Conservation (phyloP, 1,140 invertebrate genomes). For the Himalopsyche phryganea region DNA sequence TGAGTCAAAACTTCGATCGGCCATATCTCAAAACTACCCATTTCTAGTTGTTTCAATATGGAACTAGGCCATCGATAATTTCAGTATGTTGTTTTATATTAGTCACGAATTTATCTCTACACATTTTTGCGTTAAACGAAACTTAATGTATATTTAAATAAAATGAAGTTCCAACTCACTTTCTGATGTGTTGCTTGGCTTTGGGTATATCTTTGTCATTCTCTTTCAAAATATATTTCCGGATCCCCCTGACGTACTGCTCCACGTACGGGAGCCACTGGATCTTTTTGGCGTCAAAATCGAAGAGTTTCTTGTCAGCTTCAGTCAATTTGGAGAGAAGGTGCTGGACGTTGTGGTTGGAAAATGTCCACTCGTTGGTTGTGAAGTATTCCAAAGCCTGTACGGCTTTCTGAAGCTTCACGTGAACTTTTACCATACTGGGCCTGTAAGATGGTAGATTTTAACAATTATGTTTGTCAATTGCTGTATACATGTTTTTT, state of each 20-base stretch:
- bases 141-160: too few species aligned
- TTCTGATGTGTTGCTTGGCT: constrained; percentile 40
- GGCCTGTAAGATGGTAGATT: constrained; percentile 35
- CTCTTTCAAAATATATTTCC: constrained; percentile 50
- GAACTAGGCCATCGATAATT: too few species aligned
- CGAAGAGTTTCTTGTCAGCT: constrained; percentile 55
- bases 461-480: too few species aligned
- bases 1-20: too few species aligned
- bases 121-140: too few species aligned
- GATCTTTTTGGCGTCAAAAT: constrained; percentile 52
- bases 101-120: too few species aligned
- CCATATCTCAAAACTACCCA: too few species aligned
- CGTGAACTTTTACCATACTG: constrained; percentile 67
- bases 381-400: constrained; percentile 85
- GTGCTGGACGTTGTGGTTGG: constrained; percentile 73
- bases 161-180: too few species aligned
- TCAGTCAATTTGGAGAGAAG: constrained; percentile 57
- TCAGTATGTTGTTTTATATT: too few species aligned
- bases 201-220: constrained; percentile 43
- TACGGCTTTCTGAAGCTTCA: constrained; percentile 68
- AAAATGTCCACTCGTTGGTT: constrained; percentile 82
- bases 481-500: too few species aligned
- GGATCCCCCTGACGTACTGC: constrained; percentile 47
- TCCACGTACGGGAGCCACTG: constrained; percentile 48
- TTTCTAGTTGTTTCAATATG: too few species aligned